Conservation (phyloP, 2,797 vertebrate species). For the Oceanodroma leucorhoa region DNA sequence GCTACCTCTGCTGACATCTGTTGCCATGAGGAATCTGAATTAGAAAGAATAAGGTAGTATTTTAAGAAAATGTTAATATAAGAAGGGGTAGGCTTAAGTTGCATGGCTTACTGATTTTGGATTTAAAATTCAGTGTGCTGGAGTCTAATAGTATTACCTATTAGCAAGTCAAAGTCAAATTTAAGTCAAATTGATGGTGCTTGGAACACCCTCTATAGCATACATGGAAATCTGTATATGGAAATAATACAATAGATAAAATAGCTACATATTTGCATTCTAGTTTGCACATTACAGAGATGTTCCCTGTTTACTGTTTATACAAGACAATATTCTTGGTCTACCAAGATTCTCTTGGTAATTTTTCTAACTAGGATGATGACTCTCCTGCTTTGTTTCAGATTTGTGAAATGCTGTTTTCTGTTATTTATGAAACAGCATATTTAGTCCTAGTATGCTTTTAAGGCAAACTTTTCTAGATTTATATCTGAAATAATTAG, state of each 20-base stretch:
- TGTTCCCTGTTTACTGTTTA: not conserved
- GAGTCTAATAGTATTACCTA: not conserved
- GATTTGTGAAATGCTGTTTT: not conserved
- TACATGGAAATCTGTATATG: not conserved
- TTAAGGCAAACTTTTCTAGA: not conserved
- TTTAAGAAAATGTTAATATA: not conserved
- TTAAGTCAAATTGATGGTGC: not conserved
- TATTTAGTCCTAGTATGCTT: not conserved
- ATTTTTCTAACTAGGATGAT: not conserved
- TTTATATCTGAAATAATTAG: not conserved
- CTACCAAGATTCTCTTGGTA: not conserved
- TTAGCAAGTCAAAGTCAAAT: not conserved
- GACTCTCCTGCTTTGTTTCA: not conserved
- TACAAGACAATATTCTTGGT: not conserved
- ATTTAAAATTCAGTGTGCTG: not conserved
- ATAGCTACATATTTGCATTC: not conserved
- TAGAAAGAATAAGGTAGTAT: not conserved
- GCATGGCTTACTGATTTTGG: not conserved
- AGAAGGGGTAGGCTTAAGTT: not conserved
- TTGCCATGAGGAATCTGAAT: not conserved
- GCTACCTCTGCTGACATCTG: not conserved
- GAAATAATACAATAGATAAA: not conserved
- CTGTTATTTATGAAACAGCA: not conserved
- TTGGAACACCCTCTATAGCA: not conserved
- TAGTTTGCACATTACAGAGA: not conserved